Evolutionary conservation across 2,113 vertebrate genomes (phyloP), one percentile per base, ranked within the genome.

Genomic region (Brachionichthys hirsutus): DNA sequence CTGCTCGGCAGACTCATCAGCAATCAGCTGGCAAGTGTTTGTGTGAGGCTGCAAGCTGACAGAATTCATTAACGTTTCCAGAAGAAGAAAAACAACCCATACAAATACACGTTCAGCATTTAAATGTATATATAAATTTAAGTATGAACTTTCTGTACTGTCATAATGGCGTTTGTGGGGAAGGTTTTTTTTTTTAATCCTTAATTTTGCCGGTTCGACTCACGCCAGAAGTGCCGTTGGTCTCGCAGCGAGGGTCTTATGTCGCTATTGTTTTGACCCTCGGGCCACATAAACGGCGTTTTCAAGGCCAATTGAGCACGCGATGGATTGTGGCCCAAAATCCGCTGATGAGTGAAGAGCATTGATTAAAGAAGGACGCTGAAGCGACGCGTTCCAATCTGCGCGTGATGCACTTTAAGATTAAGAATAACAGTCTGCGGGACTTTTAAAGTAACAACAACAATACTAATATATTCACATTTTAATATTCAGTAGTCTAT

Each of bases 251-350:
- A 88, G 89, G 74, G 82, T 82, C 77, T 80, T 47, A 30, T 87
- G 84, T 80, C 61, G 44, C 85, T 73, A 85, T 91, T 92, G 90
- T 91, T 90, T 85, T 75, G 77, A 70, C 22, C 64, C 82, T 79
- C 35, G 42, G 81, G 78, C 79, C 84, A 59, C 74, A 82, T 84
- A 90, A 89, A 89, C 71, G 84, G 79, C 72, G 66, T 91, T 92
- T 92, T 91, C 87, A 91, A 85, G 91, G 88, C 84, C 81, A 87
- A 90, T 90, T 91, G 85, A 89, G 77, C 83, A 70, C 80, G 84
- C 86, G 87, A 91, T 85, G 87, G 89, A 90, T 90, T 89, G 87
- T 76, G 75, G 71, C 48, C 52, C 56, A 79, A 85, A 88, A 85
- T 80, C 60, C 75, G 59, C 72, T 73, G 73, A 84, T 45, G 73